Percentiles rank a stretch among this genome's conserved stretches.
Evolutionary conservation across 2,888 invertebrate genomes (phyloP).

Genomic region (Drosophila paramelanica): DNA sequence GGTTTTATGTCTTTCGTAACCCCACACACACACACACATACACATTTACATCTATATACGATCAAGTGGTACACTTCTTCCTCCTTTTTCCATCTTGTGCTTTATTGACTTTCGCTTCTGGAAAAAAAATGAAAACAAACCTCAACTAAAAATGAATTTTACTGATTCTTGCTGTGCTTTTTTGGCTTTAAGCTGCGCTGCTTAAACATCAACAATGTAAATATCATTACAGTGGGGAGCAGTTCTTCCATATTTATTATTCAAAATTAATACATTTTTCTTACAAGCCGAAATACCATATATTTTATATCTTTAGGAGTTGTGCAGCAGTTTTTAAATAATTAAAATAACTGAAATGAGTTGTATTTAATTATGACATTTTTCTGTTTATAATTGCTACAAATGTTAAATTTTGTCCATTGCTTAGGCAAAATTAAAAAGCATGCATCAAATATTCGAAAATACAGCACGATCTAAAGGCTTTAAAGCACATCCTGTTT

Average conservation of each 20-base stretch:
- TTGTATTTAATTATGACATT: background rate
- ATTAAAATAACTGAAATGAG: background rate
- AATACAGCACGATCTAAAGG: background rate
- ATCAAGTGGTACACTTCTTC: constrained; percentile 2
- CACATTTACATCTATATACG: constrained; percentile 1
- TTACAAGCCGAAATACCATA: background rate
- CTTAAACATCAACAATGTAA: constrained; percentile 19
- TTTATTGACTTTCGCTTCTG: constrained; percentile 6
- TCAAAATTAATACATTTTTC: background rate
- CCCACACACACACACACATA: background rate
- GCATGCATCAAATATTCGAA: background rate
- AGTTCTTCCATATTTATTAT: background rate
- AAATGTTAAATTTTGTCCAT: constrained; percentile 2
- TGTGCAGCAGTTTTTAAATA: background rate
- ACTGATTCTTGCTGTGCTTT: constrained; percentile 4
- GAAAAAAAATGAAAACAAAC: background rate
- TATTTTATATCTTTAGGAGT: background rate
- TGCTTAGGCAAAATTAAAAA: too few relatives aligned
- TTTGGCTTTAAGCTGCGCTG: constrained; percentile 10
- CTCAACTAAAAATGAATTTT: background rate
- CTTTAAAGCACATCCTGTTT: background rate
- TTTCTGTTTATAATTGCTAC: background rate
- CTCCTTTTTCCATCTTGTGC: constrained; percentile 8
- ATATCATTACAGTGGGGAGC: constrained; percentile 5
- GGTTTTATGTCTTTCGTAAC: constrained; percentile 1